These are phyloP conservation scores for Norana najaformis DNA, from an alignment of 2,888 invertebrate species.

Conservation along the genomic window DNA sequence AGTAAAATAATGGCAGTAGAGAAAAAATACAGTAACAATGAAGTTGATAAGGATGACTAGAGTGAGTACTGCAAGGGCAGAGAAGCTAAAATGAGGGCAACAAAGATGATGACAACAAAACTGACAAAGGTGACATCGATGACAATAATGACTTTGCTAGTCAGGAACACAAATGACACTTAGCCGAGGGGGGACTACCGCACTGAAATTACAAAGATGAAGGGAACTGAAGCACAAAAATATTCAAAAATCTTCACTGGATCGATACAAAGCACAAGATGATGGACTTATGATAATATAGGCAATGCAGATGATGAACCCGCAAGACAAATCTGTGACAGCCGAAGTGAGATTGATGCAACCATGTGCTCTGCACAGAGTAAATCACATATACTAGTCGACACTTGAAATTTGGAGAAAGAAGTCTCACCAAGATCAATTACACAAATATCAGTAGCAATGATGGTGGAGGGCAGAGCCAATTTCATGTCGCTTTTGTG, in stretches of 20 bases:
- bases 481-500: background rate
- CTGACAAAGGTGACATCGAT: background rate
- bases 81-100: background rate
- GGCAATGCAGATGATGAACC: background rate
- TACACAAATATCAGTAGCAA: background rate
- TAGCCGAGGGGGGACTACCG: background rate
- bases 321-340: slow-evolving; percentile 2
- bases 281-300: slow-evolving; percentile 13
- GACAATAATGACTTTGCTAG: background rate
- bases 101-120: background rate
- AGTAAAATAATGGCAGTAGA: too few relatives aligned
- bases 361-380: background rate
- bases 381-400: background rate
- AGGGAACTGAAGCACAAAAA: background rate
- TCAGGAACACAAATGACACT: slow-evolving; percentile 6
- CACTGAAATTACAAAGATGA: background rate
- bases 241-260: background rate
- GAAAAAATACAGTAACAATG: too few relatives aligned
- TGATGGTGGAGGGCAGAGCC: background rate
- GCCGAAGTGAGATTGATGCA: slow-evolving; percentile 6
- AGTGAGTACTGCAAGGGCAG: background rate
- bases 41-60: background rate
- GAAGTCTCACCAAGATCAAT: background rate
- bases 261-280: slow-evolving; percentile 13
- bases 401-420: background rate